These are phyloP conservation scores for Apis laboriosa DNA, from an alignment of 1,140 invertebrate genomes.

Conservation along the genomic window DNA sequence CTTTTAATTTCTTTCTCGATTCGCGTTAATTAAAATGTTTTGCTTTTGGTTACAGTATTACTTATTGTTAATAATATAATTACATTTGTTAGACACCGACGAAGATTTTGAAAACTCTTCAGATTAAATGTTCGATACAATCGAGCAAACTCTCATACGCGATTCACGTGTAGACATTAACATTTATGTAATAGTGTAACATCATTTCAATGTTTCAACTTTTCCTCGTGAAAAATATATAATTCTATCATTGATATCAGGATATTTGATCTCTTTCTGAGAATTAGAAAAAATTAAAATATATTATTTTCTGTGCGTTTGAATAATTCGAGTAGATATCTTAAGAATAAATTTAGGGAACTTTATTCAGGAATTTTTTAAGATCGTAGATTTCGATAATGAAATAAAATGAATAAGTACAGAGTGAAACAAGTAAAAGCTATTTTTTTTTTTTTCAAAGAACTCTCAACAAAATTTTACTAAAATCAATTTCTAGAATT, in stretches of 20 bases:
- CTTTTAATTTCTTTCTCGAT: neutral
- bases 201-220: conserved; percentile 1
- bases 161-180: conserved; percentile 26
- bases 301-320: conserved; percentile 53
- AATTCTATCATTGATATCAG: conserved; percentile 13
- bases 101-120: conserved; percentile 34
- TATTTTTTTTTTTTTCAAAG: neutral
- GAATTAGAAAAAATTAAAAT: conserved; percentile 29
- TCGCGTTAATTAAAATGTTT: neutral
- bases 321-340: conserved; percentile 37
- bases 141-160: conserved; percentile 11
- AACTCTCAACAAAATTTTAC: neutral
- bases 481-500: no score
- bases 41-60: conserved; percentile 8
- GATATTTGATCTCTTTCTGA: neutral
- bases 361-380: conserved; percentile 1
- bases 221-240: conserved; percentile 42
- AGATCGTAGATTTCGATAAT: neutral
- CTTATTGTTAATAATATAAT: neutral
- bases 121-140: neutral
- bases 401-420: conserved; percentile 2
- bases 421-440: neutral
- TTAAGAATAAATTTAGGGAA: conserved; percentile 33
- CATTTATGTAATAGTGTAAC: conserved; percentile 28
- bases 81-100: conserved; percentile 47